Evolutionary conservation across 2,113 vertebrate genomes (phyloP), one percentile per base, ranked within the genome.

Genomic region (Isichthys henryi): DNA sequence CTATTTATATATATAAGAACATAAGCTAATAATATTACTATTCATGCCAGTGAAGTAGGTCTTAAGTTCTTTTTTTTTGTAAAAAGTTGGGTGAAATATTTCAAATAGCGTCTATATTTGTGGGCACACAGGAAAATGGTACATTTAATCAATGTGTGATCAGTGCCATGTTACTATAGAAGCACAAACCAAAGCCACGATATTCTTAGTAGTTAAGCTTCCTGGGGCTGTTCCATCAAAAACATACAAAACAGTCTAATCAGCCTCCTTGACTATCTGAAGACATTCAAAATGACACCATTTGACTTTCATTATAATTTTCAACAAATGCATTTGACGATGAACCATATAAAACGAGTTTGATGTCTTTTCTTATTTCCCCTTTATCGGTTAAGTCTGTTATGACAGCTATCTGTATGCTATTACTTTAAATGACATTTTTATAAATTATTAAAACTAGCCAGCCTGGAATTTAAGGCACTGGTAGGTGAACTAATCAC

Each of bases 1-100:
- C 85, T 87, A 87, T 87, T 52, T 53, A 31, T 52, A 23, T 48
- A 86, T 52, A 52, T 52, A 45, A 84, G 35, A 84, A 84, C 39
- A 15, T 85, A 85, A 85, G 83, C 46, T 50, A 86, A 86, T 86
- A 86, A 13, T 19, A 52, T 31, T 19, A 35, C 31, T 43, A 17
- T 53, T 53, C 85, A 87, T 53, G 49, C 85, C 49, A 87, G 31
- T 31, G 50, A 56, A 87, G 85, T 87, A 87, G 85, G 85, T 52
- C 49, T 31, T 35, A 56, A n/a, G 21, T 86, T n/a, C 13, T 49
- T 43, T 43, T 39, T 11, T 31, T 39, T 17, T 19, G 0, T 39
- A 35, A 27, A 35, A 35, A 39, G 1, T 77, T 77, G 31, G 3
- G 10, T 23, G 31, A 86, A 86, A 52, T 85, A 10, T 49, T 46